These are phyloP conservation scores for Xiphophorus couchianus DNA, from an alignment of 2,113 vertebrate genomes.

Conservation along the genomic window DNA sequence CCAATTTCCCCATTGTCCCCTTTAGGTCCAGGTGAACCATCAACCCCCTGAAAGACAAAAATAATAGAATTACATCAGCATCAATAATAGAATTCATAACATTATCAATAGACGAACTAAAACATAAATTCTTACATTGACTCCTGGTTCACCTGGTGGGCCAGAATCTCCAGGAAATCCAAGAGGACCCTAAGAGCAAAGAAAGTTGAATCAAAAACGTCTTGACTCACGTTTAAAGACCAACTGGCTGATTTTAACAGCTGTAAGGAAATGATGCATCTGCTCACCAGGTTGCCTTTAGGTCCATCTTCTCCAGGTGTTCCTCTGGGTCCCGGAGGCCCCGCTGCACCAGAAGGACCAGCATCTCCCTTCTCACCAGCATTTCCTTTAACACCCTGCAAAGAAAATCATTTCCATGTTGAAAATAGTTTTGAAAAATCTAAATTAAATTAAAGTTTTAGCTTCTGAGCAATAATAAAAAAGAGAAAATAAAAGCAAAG, in stretches of 20 bases:
- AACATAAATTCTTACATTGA: constrained; percentile 71
- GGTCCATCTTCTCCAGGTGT: constrained; percentile 89
- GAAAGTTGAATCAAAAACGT: constrained; percentile 3
- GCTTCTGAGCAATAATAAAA: background rate
- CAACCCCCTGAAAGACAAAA: constrained; percentile 80
- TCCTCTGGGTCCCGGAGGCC: constrained; percentile 87
- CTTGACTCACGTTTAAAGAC: constrained; percentile 12
- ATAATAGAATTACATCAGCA: background rate
- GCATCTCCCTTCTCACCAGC: constrained; percentile 90
- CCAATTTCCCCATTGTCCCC: constrained; percentile 89
- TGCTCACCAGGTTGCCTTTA: constrained; percentile 87
- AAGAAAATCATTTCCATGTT: constrained; percentile 1
- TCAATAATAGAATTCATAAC: background rate
- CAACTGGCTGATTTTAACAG: constrained; percentile 5
- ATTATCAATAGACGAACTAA: background rate
- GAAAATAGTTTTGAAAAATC: background rate
- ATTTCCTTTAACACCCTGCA: constrained; percentile 87
- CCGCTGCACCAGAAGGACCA: constrained; percentile 85
- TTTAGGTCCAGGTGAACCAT: constrained; percentile 85
- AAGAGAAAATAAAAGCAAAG: background rate
- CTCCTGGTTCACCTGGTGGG: constrained; percentile 85
- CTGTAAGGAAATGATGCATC: constrained; percentile 23
- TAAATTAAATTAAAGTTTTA: background rate
- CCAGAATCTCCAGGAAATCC: constrained; percentile 86
- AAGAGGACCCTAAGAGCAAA: constrained; percentile 81